These are phyloP conservation scores for Atlantisia rogersi DNA, from an alignment of 2,113 vertebrate genomes.

Conservation along the genomic window DNA sequence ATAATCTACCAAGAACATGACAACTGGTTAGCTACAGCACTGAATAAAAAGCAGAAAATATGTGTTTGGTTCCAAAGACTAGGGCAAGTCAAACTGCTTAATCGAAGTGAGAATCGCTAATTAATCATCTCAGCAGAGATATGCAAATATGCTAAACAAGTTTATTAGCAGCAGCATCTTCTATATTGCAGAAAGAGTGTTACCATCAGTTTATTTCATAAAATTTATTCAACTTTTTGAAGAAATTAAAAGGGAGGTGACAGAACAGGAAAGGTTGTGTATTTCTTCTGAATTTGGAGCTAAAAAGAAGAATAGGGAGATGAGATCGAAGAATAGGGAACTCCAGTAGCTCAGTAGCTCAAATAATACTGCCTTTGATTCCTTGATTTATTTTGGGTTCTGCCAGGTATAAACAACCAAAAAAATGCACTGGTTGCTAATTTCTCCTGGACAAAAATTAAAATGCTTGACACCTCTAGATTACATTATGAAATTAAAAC, in stretches of 20 bases:
- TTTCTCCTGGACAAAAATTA: background rate
- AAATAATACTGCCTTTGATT: background rate
- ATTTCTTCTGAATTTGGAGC: background rate
- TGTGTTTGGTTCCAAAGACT: background rate
- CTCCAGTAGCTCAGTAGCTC: background rate
- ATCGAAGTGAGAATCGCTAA: background rate
- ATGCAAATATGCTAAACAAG: background rate
- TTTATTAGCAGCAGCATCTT: background rate
- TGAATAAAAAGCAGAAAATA: background rate
- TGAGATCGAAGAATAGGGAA: background rate
- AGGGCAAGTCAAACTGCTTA: background rate
- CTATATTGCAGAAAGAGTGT: background rate
- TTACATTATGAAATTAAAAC: accelerated
- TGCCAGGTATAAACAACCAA: background rate
- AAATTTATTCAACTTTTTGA: background rate
- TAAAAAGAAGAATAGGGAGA: background rate
- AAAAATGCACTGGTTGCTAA: background rate
- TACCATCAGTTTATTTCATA: background rate
- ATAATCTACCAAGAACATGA: background rate
- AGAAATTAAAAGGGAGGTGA: background rate
- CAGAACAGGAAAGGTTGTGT: background rate
- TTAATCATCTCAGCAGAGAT: background rate
- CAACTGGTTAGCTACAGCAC: background rate
- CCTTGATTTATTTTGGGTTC: background rate
- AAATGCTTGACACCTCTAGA: background rate